Conservation (phyloP, 1,140 invertebrate species). For the Amphibalanus amphitrite region DNA sequence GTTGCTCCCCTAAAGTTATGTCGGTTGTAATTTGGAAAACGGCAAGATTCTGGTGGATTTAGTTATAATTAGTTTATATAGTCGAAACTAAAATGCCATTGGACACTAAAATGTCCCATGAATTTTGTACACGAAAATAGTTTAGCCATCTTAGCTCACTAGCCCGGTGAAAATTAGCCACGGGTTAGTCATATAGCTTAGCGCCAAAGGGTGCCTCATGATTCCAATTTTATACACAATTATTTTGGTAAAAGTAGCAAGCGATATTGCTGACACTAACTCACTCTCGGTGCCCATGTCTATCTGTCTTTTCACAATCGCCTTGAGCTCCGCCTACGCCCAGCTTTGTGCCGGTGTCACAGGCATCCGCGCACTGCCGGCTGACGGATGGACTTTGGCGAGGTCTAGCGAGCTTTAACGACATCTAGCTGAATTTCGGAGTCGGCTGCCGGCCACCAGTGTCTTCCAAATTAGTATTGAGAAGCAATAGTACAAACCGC, state of each 20-base stretch:
- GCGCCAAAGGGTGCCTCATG: background rate
- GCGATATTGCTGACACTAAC: background rate
- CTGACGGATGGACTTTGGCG: too few relatives aligned
- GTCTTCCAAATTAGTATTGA: background rate
- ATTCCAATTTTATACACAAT: conserved; percentile 1
- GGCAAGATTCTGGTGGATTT: background rate
- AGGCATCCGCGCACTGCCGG: background rate
- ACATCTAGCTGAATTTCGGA: background rate
- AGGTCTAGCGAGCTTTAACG: background rate
- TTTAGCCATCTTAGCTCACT: background rate
- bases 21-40: background rate
- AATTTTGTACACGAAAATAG: conserved; percentile 1
- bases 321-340: background rate
- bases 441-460: background rate
- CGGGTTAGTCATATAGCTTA: background rate
- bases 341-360: background rate
- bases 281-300: background rate
- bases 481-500: background rate
- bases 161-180: background rate
- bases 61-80: background rate
- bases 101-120: background rate
- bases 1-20: background rate
- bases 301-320: background rate
- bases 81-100: background rate
- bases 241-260: background rate